Conservation (phyloP, 2,888 invertebrate genomes). For the Epinotia demarniana region DNA sequence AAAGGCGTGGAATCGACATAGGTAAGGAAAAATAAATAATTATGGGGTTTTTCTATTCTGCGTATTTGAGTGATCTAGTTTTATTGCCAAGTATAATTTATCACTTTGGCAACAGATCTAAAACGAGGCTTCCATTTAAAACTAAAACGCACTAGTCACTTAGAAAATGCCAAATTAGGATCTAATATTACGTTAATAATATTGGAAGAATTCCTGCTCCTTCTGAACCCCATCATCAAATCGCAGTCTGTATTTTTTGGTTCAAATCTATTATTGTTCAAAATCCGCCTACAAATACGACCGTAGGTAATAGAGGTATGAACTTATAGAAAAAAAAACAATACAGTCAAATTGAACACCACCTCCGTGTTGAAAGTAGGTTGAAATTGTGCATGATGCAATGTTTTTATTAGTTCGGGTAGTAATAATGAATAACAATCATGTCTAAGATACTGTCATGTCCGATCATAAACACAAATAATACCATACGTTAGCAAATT, state of each 20-base stretch:
- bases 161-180: neutral
- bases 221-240: too few species aligned
- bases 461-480: too few species aligned
- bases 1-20: constrained; percentile 52
- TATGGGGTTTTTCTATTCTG: neutral
- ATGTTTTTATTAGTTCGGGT: neutral
- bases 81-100: neutral
- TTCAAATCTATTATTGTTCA: neutral
- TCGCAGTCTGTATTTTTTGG: too few species aligned
- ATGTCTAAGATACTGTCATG: neutral
- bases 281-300: too few species aligned
- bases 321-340: too few species aligned
- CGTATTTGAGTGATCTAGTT: neutral
- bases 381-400: neutral
- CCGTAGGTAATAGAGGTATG: too few species aligned
- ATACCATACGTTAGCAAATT: too few species aligned
- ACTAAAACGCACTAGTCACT: too few species aligned
- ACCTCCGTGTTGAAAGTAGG: neutral
- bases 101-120: neutral
- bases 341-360: too few species aligned
- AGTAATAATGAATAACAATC: neutral
- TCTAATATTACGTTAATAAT: too few species aligned
- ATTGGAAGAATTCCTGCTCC: too few species aligned
- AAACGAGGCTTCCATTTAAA: neutral
- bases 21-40: constrained; percentile 9